Evolutionary conservation across 2,113 vertebrate species (phyloP), one percentile per base, ranked within the genome.

Genomic region (Grantiella picta): DNA sequence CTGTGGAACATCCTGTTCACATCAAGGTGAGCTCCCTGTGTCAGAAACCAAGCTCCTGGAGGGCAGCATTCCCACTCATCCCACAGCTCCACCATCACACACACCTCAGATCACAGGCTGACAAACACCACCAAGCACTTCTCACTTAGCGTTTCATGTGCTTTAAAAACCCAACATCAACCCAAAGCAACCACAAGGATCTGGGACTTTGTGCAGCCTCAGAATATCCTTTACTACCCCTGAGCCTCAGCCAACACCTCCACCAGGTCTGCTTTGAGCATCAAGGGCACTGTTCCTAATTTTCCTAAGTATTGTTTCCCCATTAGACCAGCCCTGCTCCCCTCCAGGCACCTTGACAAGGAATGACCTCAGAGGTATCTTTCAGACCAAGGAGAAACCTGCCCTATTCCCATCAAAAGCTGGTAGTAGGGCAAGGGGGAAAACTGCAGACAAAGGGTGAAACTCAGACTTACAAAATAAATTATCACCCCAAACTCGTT

Each of bases 51-150:
- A 45, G 7, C 15, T 49, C 2, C 0, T 5, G 18, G 27, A 5
- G 28, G 50, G 8, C 6, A 1, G 1, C 23, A 20, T 20, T 83
- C 17, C 52, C 0, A 0, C 19, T 53, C 7, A 33, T 11, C 35
- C 71, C 86, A 53, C 21, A 13, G 65, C 65, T 15, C n/a, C 81
- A 68, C 23, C 82, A n/a, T 2, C 44, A 53, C 35, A 49, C 35
- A 40, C 4, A 0, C 66, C 56, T 19, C 0, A 5, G 11, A 54
- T 61, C 56, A 56, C 40, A 44, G 31, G 31, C 56, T 14, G 33
- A 59, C 27, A n/a, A 20, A 11, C 12, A 12, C 36, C 52, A 35
- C 27, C 15, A 5, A 22, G 36, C 29, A n/a, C 8, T 49, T 18
- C 65, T 35, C 21, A 1, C 15, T 35, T 5, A 2, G 33, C 7